phyloP scores from a whole-genome alignment of 2,888 invertebrate genomes.

The Melangyna quadrimaculata region DNA sequence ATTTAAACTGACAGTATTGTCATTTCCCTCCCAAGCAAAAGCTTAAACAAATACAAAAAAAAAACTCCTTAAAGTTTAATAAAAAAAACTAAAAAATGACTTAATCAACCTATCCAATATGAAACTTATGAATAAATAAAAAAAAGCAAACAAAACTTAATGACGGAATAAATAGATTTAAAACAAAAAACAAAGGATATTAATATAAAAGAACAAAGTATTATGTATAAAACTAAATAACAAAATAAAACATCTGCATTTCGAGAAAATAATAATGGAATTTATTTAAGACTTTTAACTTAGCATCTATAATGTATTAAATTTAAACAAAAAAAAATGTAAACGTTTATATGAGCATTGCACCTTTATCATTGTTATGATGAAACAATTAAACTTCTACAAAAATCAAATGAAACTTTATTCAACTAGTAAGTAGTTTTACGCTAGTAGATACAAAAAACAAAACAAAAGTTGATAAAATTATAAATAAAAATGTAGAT shows the following conservation, averaged over 20 bases:
- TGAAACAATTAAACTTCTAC: constrained; percentile 25
- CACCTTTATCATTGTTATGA: constrained; percentile 50
- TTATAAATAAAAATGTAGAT: constrained; percentile 23
- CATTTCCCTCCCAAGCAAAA: constrained; percentile 6
- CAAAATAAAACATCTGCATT: constrained; percentile 43
- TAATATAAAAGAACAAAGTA: constrained; percentile 33
- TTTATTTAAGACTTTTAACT: constrained; percentile 68
- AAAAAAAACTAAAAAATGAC: constrained; percentile 24
- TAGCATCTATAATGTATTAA: constrained; percentile 37
- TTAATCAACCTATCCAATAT: constrained; percentile 53
- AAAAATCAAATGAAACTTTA: constrained; percentile 34
- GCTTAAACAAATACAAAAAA: background rate
- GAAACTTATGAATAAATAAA: constrained; percentile 54
- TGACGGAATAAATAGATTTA: constrained; percentile 13
- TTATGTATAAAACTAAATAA: constrained; percentile 62
- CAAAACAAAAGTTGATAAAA: constrained; percentile 37
- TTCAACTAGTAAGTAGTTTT: constrained; percentile 53
- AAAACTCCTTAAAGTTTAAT: constrained; percentile 3
- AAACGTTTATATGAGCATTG: constrained; percentile 61
- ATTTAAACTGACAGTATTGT: constrained; percentile 9
- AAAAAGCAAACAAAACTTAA: background rate
- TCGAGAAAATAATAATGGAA: constrained; percentile 58
- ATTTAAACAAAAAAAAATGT: constrained; percentile 29
- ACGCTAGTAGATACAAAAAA: constrained; percentile 52
- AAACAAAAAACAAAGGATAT: constrained; percentile 9